Base-by-base conservation (phyloP, 2,797 vertebrate species). In the Muraenolepis orangiensis region DNA sequence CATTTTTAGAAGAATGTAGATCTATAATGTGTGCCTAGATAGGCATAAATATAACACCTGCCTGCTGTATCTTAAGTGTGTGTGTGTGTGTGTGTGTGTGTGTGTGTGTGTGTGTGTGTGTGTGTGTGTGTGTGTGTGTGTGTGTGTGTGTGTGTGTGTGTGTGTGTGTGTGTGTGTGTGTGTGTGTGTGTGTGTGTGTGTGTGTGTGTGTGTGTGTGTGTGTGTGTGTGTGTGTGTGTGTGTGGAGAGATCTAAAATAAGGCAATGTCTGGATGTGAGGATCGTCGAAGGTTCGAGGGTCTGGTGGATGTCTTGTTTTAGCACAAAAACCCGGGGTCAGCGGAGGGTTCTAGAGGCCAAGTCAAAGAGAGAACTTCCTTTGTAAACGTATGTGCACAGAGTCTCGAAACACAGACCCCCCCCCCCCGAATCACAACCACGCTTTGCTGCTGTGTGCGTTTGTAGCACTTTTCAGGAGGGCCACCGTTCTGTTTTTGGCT, bases 401-500 rank as follows among this genome's bases (percentile, higher is more conserved):
- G 51, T n/a, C 18, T 23, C 18, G 51, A 57, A n/a, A 57, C 51
- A 57, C 51, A 4, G 7, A 57, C 32, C 32, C 3, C 32, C 32
- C 32, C 3, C 51, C 51, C 51, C 51, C 51, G 8, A n/a, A 23
- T n/a, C 7, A 16, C 40, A 42, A 42, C 8, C 13, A 42, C 40
- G 16, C 40, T 42, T 42, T 42, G 40, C 20, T 57, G 18, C 38
- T 40, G 51, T 57, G 13, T 66, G 26, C 14, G 23, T 8, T 26
- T 5, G 64, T 11, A 70, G 32, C 10, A 23, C 51, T 51, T 71
- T 57, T 80, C 38, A 74, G 71, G 51, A 76, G 81, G 67, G 74
- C 80, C 20, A 28, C 32, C 28, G 71, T 72, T 76, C 69, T 81
- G 78, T 82, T 84, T n/a, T 80, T 81, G 73, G 38, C 66, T 74